A percentile compares a stretch with the other conserved stretches of the same genome.
These are phyloP conservation scores for Naso thynnoides DNA, from an alignment of 2,797 vertebrate species.

Conservation along the genomic window DNA sequence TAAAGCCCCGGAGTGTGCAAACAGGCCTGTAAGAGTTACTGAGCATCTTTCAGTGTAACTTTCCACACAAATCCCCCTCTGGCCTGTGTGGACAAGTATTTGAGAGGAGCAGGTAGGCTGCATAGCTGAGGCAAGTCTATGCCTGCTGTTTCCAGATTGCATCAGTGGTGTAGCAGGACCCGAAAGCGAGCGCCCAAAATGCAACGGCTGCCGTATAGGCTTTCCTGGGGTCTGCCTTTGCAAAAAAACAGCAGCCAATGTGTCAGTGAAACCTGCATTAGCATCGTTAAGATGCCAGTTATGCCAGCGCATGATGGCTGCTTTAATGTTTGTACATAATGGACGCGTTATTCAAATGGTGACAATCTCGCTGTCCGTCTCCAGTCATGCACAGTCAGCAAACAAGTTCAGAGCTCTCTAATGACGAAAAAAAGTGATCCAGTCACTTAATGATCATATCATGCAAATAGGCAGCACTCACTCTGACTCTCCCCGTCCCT, in stretches of 20 bases:
- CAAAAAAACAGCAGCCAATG: constrained; percentile 13
- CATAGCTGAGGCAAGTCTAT: constrained; percentile 82
- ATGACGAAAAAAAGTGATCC: constrained; percentile 27
- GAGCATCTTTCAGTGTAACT: constrained; percentile 26
- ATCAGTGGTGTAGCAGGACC: constrained; percentile 43
- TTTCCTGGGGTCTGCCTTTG: constrained; percentile 7
- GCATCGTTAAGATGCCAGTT: constrained; percentile 1
- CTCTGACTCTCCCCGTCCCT: constrained; percentile 1
- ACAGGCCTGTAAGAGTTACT: constrained; percentile 1
- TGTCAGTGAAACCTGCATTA: constrained; percentile 11
- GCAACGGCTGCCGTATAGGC: constrained; percentile 8
- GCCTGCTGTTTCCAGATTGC: constrained; percentile 73
- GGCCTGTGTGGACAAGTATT: constrained; percentile 80
- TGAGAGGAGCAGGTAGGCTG: constrained; percentile 49
- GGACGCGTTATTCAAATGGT: constrained; percentile 30
- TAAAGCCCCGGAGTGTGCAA: background rate
- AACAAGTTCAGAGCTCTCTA: constrained; percentile 21
- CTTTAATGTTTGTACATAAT: constrained; percentile 37
- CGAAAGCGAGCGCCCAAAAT: constrained; percentile 23
- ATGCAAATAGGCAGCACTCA: constrained; percentile 42
- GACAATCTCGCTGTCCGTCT: constrained; percentile 9
- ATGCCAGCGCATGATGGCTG: background rate
- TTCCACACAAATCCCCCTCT: constrained; percentile 16
- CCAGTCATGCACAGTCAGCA: constrained; percentile 44
- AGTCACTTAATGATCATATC: constrained; percentile 39